These are phyloP conservation scores for Monoplex corrugatus DNA, from an alignment of 2,888 invertebrate genomes.

Conservation along the genomic window DNA sequence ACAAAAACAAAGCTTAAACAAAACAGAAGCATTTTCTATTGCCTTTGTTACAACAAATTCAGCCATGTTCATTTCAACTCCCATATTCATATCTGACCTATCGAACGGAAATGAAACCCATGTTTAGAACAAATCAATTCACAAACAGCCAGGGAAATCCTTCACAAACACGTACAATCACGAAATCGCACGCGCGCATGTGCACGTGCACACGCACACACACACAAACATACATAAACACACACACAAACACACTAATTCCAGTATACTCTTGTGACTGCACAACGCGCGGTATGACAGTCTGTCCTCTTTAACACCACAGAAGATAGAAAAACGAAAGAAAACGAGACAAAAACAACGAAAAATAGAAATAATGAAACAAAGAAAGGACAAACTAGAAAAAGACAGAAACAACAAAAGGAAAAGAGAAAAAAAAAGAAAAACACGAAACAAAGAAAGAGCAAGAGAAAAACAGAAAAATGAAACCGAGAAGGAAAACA, in stretches of 20 bases:
- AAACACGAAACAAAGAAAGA: not conserved
- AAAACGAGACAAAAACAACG: not conserved
- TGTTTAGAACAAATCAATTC: too few relatives aligned
- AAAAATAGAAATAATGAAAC: not conserved
- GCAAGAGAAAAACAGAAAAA: not conserved
- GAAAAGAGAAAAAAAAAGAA: not conserved
- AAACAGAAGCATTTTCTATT: too few relatives aligned
- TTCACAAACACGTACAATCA: not conserved
- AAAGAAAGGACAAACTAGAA: not conserved
- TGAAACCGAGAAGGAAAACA: too few relatives aligned
- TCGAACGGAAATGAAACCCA: too few relatives aligned
- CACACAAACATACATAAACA: not conserved
- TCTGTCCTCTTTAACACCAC: not conserved
- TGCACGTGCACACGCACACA: not conserved
- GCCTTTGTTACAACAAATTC: too few relatives aligned
- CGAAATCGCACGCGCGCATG: not conserved
- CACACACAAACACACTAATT: not conserved
- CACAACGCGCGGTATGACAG: not conserved
- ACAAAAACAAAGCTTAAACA: too few relatives aligned
- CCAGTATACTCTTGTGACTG: too few relatives aligned
- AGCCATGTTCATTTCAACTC: too few relatives aligned
- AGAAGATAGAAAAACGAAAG: not conserved
- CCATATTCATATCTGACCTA: too few relatives aligned
- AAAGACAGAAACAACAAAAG: not conserved
- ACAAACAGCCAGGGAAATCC: too few relatives aligned